Evolutionary conservation across 2,888 invertebrate genomes (phyloP), one percentile per base, ranked within the genome.

Genomic region (Megastigmus dorsalis): DNA sequence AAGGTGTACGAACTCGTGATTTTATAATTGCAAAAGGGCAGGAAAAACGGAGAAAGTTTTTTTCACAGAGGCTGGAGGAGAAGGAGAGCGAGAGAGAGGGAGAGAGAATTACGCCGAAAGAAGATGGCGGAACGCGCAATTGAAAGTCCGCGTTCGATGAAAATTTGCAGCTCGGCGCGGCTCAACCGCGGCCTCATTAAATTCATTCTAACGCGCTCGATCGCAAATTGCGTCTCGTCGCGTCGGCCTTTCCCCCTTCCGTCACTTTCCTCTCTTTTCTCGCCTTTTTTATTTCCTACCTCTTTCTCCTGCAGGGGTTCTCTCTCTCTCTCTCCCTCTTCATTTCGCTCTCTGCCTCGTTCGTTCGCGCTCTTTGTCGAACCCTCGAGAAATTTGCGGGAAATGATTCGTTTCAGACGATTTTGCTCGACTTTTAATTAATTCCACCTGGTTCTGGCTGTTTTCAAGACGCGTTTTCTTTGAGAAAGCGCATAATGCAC

Each of bases 161-260:
- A 60, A 59, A 66, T 66, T 71, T 60, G 36, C 60, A 48, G 28
- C n/a, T n/a, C n/a, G 38, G 38, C 10, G 26, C 57, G 7, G 33
- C 20, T 10, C 15, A 4, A 18, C 15, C 26, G 15, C 45, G 65
- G 59, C 52, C 74, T 74, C 68, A 66, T 74, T 74, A 69, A 70
- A 59, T 65, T 65, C 52, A 43, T 38, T 74, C 59, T 28, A 72
- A 65, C 52, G 59, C 67, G n/a, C 33, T 33, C 18, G 33, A 63
- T 70, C 18, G 68, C 45, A 74, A 73, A 73, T 67, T 67, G 60
- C 73, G 62, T 67, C 62, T 72, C 43, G 73, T 60, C 71, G 43
- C 45, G 66, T 23, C 41, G 20, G 9, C 30, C 38, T 43, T 48
- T 7, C 45, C 36, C n/a, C 1, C 50, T 33, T 38, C 23, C 15